Conservation (phyloP, 1,140 invertebrate genomes). For the Dreissena polymorpha region DNA sequence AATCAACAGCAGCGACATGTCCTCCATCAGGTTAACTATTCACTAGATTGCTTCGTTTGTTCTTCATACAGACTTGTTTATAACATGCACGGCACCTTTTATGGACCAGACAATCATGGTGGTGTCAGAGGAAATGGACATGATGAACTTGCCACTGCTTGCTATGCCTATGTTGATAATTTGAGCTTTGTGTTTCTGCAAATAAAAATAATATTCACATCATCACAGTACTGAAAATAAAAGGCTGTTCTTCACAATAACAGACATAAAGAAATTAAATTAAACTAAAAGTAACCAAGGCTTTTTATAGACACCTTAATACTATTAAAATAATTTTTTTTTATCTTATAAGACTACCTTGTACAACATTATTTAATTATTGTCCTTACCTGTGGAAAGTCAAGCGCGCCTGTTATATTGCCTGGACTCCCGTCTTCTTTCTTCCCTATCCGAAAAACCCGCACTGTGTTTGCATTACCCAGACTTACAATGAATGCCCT, state of each 20-base stretch:
- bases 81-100: conserved; percentile 82
- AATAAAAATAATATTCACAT: conserved; percentile 59
- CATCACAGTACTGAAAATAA: too few species aligned
- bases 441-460: conserved; percentile 91
- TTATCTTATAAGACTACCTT: too few species aligned
- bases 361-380: too few species aligned
- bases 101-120: conserved; percentile 90
- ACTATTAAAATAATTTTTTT: too few species aligned
- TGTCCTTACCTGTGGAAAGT: conserved; percentile 87
- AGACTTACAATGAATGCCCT: conserved; percentile 89
- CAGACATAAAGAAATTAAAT: too few species aligned
- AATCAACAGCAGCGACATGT: too few species aligned
- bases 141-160: conserved; percentile 90
- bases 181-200: conserved; percentile 86
- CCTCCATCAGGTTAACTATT: too few species aligned
- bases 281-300: too few species aligned
- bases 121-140: conserved; percentile 87
- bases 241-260: too few species aligned
- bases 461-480: conserved; percentile 85
- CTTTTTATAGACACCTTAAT: too few species aligned
- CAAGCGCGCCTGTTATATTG: conserved; percentile 84
- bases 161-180: conserved; percentile 90
- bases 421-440: conserved; percentile 88
- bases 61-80: too few species aligned
- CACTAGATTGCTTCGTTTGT: too few species aligned